Evolutionary conservation across 1,140 invertebrate genomes (phyloP).

Genomic region (Arion vulgaris): DNA sequence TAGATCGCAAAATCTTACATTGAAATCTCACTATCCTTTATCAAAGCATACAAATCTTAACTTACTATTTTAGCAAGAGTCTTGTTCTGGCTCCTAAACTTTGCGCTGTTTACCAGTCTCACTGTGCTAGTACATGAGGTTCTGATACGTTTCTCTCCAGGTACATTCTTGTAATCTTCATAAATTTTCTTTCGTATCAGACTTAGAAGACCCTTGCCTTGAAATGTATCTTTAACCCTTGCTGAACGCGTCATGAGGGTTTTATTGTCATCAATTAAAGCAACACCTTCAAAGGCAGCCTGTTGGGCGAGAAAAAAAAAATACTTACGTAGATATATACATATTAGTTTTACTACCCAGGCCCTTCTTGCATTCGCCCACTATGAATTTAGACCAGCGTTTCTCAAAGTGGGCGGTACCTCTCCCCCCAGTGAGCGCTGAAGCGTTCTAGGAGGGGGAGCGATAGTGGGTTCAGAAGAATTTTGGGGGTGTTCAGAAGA

Average conservation of each 20-base stretch:
- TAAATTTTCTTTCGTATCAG: neutral
- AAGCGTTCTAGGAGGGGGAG: no score
- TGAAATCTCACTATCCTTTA: no score
- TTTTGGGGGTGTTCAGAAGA: no score
- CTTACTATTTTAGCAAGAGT: neutral
- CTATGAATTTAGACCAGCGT: no score
- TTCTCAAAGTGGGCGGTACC: no score
- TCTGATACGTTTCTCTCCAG: slow-evolving; percentile 10
- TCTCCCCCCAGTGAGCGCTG: no score
- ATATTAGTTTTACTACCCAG: no score
- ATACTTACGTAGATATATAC: no score
- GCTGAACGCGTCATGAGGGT: slow-evolving; percentile 16
- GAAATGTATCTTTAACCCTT: slow-evolving; percentile 10
- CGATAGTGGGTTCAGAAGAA: no score
- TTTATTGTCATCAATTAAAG: slow-evolving; percentile 1
- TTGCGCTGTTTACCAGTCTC: neutral
- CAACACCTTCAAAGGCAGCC: slow-evolving; percentile 12
- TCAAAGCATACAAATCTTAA: no score
- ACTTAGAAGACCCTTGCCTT: neutral
- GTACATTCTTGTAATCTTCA: neutral
- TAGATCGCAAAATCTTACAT: no score
- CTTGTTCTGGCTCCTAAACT: neutral
- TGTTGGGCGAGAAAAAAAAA: neutral
- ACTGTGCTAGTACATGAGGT: neutral
- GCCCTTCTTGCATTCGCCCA: no score